Conservation (phyloP, 1,140 invertebrate genomes). For the Anagrus nilaparvatae region DNA sequence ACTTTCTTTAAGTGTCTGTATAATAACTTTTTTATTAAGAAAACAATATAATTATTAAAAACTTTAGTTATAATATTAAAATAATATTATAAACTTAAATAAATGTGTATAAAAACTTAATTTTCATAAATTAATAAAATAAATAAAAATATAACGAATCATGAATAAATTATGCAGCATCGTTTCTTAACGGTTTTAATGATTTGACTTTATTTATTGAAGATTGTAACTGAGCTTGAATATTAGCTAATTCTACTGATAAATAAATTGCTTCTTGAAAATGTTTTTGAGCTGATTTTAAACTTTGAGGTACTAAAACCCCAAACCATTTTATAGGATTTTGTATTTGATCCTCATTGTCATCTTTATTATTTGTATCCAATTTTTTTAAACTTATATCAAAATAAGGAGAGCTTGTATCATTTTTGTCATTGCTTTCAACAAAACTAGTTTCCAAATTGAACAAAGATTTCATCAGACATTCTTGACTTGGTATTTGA, state of each 20-base stretch:
- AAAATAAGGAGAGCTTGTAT: constrained; percentile 22
- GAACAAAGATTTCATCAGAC: constrained; percentile 34
- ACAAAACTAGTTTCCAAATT: constrained; percentile 47
- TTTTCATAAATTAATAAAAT: neutral
- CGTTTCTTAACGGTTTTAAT: constrained; percentile 20
- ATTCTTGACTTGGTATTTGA: constrained; percentile 53
- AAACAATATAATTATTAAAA: neutral
- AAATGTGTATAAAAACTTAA: neutral
- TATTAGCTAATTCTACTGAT: constrained; percentile 51
- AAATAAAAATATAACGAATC: too few relatives aligned
- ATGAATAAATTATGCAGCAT: neutral
- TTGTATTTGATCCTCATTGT: constrained; percentile 33
- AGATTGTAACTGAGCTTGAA: constrained; percentile 44
- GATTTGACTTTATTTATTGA: constrained; percentile 21
- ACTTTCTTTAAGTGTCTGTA: too few relatives aligned
- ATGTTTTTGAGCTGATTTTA: constrained; percentile 53
- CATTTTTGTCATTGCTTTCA: constrained; percentile 32
- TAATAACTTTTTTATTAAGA: neutral
- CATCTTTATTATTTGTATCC: constrained; percentile 17
- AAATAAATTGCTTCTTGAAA: constrained; percentile 55
- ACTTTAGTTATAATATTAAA: neutral
- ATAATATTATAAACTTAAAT: neutral
- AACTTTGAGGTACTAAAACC: constrained; percentile 57
- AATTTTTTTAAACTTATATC: constrained; percentile 35
- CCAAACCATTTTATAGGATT: constrained; percentile 70